Conservation (phyloP, 2,797 vertebrate genomes). For the Betta splendens region DNA sequence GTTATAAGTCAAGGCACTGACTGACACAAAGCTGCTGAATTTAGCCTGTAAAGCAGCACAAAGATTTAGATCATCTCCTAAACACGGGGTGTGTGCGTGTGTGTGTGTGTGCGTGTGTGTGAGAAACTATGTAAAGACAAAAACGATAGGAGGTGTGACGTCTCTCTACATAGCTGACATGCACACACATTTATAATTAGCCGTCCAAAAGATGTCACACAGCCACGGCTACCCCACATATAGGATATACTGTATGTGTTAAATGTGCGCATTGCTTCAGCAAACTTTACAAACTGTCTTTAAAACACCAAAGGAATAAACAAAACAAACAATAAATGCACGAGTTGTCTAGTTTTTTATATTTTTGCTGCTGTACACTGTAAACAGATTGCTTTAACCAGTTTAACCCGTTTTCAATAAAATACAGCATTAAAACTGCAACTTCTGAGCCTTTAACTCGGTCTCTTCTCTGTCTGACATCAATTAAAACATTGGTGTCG, state of each 20-base stretch:
- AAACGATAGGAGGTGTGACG: constrained; percentile 45
- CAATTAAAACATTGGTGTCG: constrained; percentile 7
- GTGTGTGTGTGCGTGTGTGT: too few species aligned
- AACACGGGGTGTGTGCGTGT: constrained; percentile 45
- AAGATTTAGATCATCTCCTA: constrained; percentile 37
- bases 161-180: constrained; percentile 55
- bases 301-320: too few species aligned
- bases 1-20: constrained; percentile 44
- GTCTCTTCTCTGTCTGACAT: not conserved
- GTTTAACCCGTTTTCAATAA: not conserved
- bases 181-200: constrained; percentile 66
- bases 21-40: constrained; percentile 64
- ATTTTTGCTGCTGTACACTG: too few species aligned
- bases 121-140: constrained; percentile 47
- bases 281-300: too few species aligned
- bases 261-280: too few species aligned
- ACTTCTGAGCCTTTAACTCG: not conserved
- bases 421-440: not conserved
- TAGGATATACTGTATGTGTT: not conserved
- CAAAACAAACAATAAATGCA: too few species aligned
- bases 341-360: too few species aligned
- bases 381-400: too few species aligned
- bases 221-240: constrained; percentile 49
- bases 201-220: constrained; percentile 36
- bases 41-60: constrained; percentile 46